Evolutionary conservation across 2,113 vertebrate genomes (phyloP), one percentile per base, ranked within the genome.

Genomic region (Bos javanicus): DNA sequence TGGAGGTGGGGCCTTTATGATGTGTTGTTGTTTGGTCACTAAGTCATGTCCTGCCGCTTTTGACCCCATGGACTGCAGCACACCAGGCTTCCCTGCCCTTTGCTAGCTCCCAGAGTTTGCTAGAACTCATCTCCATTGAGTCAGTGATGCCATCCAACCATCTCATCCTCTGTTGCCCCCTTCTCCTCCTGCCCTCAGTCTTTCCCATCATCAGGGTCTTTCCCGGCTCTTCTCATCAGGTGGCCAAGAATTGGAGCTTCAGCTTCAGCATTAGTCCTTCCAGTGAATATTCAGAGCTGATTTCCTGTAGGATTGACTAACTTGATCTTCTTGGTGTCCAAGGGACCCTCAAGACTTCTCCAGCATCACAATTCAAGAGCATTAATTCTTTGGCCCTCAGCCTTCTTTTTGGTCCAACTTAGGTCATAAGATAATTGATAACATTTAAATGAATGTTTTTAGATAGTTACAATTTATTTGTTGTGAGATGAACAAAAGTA

Each of bases 391-490:
- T 39, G 67, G n/a, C 19, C 5, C n/a, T 71, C 67, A 23, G 19
- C 67, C n/a, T 71, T 39, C n/a, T 39, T 23, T 6, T 6, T 39
- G n/a, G n/a, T 13, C n/a, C 67, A 71, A 12, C 67, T 39, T 71
- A 87, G 82, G 57, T 87, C 39, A 67, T 71, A 85, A 30, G 39
- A n/a, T 80, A 80, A 30, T 76, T 56, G 89, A 30, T 80, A 76
- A 62, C 33, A 59, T 43, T 98, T 91, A 83, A 52, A 39, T 48
- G 43, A 85, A 71, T 98, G 82, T 54, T 93, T 97, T 96, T 88
- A 87, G 94, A 90, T 39, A 90, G 48, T 28, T 90, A 30, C 78
- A 50, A 14, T 84, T 87, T 97, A 93, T 87, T 95, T 97, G 57
- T 90, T 50, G 56, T 48, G 39, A 86, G 54, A 43, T 60, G 85